phyloP scores from a whole-genome alignment of 64 coral and sea anemone species.

The Trachythela sp. region DNA sequence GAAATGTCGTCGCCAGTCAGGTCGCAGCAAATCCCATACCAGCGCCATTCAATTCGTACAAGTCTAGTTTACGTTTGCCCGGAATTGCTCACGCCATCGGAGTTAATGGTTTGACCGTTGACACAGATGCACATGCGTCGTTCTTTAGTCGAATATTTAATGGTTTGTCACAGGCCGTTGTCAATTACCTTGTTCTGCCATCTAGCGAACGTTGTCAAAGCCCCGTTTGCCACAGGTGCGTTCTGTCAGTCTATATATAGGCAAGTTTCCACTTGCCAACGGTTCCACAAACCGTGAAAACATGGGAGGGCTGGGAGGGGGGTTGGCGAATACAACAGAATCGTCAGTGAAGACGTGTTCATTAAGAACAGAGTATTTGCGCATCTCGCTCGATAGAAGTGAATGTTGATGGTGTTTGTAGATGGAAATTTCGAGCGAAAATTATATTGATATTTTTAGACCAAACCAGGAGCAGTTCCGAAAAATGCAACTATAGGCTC shows the following conservation, averaged over 20 bases:
- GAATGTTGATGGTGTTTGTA: too few species aligned
- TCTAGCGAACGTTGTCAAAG: constrained; percentile 36
- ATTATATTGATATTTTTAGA: too few species aligned
- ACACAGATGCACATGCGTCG: constrained; percentile 39
- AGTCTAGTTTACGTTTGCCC: constrained; percentile 21
- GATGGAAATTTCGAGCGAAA: too few species aligned
- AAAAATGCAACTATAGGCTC: too few species aligned
- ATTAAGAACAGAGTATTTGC: too few species aligned
- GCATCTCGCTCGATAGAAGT: too few species aligned
- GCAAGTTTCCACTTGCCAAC: background rate
- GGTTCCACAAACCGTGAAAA: background rate
- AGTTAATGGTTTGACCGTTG: constrained; percentile 37
- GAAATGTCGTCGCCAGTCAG: constrained; percentile 44
- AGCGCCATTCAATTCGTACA: background rate
- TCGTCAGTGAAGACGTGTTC: too few species aligned
- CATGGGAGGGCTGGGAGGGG: too few species aligned
- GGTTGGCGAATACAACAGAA: too few species aligned
- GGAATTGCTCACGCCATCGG: constrained; percentile 23
- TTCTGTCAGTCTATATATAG: background rate
- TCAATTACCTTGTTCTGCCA: background rate
- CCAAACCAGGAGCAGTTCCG: too few species aligned
- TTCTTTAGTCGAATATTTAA: constrained; percentile 23
- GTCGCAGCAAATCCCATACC: constrained; percentile 39
- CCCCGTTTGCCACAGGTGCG: constrained; percentile 53
- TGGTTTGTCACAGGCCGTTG: constrained; percentile 20